These are phyloP conservation scores for Eubasilissa regina DNA, from an alignment of 1,140 invertebrate genomes.

Conservation along the genomic window DNA sequence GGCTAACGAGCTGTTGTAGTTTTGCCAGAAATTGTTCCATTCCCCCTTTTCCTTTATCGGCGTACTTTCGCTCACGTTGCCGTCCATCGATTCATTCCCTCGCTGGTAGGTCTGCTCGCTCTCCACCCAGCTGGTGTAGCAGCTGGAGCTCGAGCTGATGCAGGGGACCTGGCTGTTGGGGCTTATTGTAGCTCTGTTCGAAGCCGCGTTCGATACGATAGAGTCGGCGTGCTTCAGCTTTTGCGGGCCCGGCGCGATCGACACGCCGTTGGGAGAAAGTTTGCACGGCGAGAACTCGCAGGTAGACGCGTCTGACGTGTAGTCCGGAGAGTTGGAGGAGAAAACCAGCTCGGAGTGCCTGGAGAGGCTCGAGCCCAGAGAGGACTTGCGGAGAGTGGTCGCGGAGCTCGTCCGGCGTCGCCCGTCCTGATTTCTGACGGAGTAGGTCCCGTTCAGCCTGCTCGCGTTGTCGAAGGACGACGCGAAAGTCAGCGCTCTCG, in stretches of 20 bases:
- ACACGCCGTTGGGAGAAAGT: slow-evolving; percentile 35
- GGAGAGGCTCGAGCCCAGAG: slow-evolving; percentile 28
- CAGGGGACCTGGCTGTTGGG: slow-evolving; percentile 43
- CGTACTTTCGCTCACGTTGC: slow-evolving; percentile 36
- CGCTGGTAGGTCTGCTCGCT: slow-evolving; percentile 32
- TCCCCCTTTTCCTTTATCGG: slow-evolving; percentile 52
- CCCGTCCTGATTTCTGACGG: slow-evolving; percentile 26
- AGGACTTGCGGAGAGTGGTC: slow-evolving; percentile 36
- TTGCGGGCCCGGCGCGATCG: background rate
- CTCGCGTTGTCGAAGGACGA: slow-evolving; percentile 40
- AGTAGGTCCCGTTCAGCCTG: slow-evolving; percentile 9
- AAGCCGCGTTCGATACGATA: slow-evolving; percentile 37
- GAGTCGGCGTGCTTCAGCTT: slow-evolving; percentile 13
- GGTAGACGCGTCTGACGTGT: slow-evolving; percentile 53
- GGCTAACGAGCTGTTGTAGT: slow-evolving; percentile 56
- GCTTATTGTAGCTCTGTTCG: slow-evolving; percentile 49
- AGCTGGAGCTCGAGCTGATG: slow-evolving; percentile 54
- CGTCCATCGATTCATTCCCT: slow-evolving; percentile 32
- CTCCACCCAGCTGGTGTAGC: slow-evolving; percentile 56
- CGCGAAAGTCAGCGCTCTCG: slow-evolving; percentile 44
- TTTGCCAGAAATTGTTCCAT: slow-evolving; percentile 58
- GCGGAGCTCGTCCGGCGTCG: slow-evolving; percentile 32
- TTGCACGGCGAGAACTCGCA: slow-evolving; percentile 56
- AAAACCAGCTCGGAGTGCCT: slow-evolving; percentile 47
- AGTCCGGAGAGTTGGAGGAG: slow-evolving; percentile 53